phyloP scores from a whole-genome alignment of 2,113 vertebrate genomes.

The Formicarius rufipectus region DNA sequence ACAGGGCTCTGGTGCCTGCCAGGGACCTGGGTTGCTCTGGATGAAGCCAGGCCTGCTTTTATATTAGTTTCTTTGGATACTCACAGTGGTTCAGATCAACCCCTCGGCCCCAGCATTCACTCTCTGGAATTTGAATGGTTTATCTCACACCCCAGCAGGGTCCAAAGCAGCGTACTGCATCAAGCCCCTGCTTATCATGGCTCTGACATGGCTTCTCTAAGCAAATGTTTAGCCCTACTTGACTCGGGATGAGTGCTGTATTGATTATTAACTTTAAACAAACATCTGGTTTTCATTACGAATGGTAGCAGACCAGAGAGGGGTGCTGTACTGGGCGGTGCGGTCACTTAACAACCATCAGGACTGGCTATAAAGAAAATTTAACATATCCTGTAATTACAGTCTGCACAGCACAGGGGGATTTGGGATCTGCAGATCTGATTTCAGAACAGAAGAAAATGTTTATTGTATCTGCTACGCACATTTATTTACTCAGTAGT shows the following conservation, averaged over 20 bases:
- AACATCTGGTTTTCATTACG: constrained; percentile 90
- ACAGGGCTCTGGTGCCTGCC: rapidly evolving
- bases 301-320: constrained; percentile 73
- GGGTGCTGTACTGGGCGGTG: constrained; percentile 73
- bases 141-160: constrained; percentile 78
- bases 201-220: constrained; percentile 82
- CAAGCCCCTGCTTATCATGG: constrained; percentile 65
- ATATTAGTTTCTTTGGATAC: not conserved
- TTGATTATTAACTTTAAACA: constrained; percentile 87
- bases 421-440: constrained; percentile 73
- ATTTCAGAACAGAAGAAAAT: constrained; percentile 77
- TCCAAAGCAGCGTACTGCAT: constrained; percentile 61
- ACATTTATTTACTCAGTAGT: constrained; percentile 75
- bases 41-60: not conserved
- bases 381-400: constrained; percentile 89
- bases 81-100: not conserved
- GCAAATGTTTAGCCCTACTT: constrained; percentile 84
- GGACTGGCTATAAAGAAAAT: constrained; percentile 82
- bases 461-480: constrained; percentile 77
- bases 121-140: constrained; percentile 80
- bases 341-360: constrained; percentile 81
- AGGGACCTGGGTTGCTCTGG: not conserved
- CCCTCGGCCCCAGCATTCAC: not conserved
- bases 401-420: constrained; percentile 72
- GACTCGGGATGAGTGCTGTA: constrained; percentile 77